Evolutionary conservation across 2,113 vertebrate genomes (phyloP), one percentile per base, ranked within the genome.

Genomic region (Entomyzon cyanotis): DNA sequence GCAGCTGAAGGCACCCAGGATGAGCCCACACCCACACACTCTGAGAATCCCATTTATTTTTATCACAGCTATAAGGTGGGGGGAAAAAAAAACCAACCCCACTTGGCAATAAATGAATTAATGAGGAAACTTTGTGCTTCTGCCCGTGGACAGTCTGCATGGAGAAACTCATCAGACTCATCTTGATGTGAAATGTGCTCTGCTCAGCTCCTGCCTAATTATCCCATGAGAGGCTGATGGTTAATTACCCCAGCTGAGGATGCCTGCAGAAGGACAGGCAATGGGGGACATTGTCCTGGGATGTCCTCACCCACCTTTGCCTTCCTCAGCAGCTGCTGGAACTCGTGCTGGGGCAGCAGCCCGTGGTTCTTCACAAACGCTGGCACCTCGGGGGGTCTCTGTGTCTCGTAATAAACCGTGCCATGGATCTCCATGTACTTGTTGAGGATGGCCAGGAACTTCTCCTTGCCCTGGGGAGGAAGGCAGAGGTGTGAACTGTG

Each of bases 371-470:
- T 99, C 33, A 99, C 99, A 0, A 99, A 99, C 1, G 99, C 98
- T 0, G 99, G 99, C 18, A 99, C 99, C 97, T 99, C 99, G 0
- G 99, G 99, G 0, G 99, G 99, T 49, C 99, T 97, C 97, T 99
- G 99, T 0, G 98, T 98, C 97, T 99, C 99, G 0, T 98, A 99
- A 93, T 99, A 99, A 92, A 99, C 99, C 0, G 99, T 99, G 82
- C 99, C 99, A 0, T 99, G 99, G 96, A 99, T 98, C 95, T 99
- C 99, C 99, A 99, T 99, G 98, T 99, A 98, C 81, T 98, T 99
- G 94, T 98, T 98, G 70, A 99, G 97, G 86, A 99, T 98, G 88
- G 97, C 80, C 82, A 99, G 97, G 94, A 99, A 98, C 87, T 98
- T 99, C 74, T 99, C 99, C 87, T 99, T 99, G 71, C 99, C 99